phyloP scores from a whole-genome alignment of 2,113 vertebrate species.

The Lampris incognitus region DNA sequence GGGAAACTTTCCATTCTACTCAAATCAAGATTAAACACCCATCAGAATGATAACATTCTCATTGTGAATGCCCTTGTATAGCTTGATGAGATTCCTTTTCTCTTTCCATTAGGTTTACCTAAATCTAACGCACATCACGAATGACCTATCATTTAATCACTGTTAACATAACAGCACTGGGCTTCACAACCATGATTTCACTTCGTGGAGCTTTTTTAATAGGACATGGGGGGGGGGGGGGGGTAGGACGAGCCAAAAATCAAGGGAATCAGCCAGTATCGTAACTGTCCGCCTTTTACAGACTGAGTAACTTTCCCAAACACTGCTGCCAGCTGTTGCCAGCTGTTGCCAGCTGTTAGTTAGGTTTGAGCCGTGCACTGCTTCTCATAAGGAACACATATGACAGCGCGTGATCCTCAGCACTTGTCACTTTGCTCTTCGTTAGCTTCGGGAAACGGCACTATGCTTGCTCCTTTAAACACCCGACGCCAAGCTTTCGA shows the following conservation, averaged over 20 bases:
- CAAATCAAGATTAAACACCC: not conserved
- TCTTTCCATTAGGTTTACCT: not conserved
- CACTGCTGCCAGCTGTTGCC: not conserved
- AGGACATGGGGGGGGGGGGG: not conserved
- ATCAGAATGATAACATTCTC: not conserved
- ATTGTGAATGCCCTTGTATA: not conserved
- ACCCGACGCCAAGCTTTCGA: not conserved
- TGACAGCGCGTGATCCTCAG: slow-evolving; percentile 24
- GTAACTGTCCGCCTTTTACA: not conserved
- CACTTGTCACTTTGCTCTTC: slow-evolving; percentile 9
- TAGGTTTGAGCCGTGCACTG: too few relatives aligned
- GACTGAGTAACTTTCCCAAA: not conserved
- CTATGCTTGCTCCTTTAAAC: slow-evolving; percentile 1
- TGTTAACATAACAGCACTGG: not conserved
- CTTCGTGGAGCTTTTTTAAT: not conserved
- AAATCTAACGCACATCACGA: not conserved
- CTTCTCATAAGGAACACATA: not conserved
- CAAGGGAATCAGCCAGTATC: not conserved
- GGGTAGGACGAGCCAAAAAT: not conserved
- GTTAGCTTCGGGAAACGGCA: slow-evolving; percentile 34
- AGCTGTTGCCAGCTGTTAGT: not conserved
- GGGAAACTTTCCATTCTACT: not conserved
- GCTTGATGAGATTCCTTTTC: not conserved
- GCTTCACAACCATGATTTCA: not conserved
- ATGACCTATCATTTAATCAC: not conserved